Percentiles rank a stretch among this genome's conserved stretches.
Conservation (phyloP, 2,797 vertebrate genomes). For the Microtus agrestis region DNA sequence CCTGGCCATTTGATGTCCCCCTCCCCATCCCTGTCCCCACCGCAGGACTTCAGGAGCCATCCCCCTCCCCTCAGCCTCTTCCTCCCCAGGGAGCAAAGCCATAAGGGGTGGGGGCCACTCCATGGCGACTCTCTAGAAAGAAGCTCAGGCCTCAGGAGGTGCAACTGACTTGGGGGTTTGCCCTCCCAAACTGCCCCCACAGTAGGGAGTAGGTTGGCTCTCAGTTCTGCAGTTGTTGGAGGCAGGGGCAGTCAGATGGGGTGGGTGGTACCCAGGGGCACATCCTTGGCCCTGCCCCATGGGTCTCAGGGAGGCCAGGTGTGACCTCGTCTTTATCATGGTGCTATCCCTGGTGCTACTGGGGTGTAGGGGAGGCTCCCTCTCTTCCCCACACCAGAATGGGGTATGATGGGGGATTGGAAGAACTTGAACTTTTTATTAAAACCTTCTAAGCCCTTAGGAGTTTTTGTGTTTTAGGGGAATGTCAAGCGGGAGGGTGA, state of each 20-base stretch:
- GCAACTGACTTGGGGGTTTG: background rate
- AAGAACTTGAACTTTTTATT: conserved; percentile 85
- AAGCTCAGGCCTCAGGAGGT: conserved; percentile 48
- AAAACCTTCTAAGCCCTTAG: conserved; percentile 68
- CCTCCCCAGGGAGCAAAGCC: conserved; percentile 79
- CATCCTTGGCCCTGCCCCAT: background rate
- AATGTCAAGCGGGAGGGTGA: too few relatives aligned
- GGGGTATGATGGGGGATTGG: conserved; percentile 62
- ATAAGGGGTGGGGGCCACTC: conserved; percentile 71
- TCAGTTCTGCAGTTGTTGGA: conserved; percentile 3
- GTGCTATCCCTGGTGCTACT: conserved; percentile 84
- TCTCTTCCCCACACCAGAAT: conserved; percentile 60
- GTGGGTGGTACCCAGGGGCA: background rate
- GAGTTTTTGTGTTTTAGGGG: background rate
- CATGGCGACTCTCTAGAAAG: conserved; percentile 40
- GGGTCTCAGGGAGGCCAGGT: conserved; percentile 81
- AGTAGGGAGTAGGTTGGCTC: background rate
- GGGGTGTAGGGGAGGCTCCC: conserved; percentile 69
- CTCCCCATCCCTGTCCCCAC: background rate
- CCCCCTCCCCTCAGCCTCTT: background rate
- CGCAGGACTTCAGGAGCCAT: conserved; percentile 54
- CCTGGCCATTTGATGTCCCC: conserved; percentile 22
- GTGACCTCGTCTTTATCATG: conserved; percentile 79
- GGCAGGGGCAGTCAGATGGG: background rate
- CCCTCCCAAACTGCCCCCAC: background rate